phyloP scores from a whole-genome alignment of 2,113 vertebrate species.

The Lepus americanus region DNA sequence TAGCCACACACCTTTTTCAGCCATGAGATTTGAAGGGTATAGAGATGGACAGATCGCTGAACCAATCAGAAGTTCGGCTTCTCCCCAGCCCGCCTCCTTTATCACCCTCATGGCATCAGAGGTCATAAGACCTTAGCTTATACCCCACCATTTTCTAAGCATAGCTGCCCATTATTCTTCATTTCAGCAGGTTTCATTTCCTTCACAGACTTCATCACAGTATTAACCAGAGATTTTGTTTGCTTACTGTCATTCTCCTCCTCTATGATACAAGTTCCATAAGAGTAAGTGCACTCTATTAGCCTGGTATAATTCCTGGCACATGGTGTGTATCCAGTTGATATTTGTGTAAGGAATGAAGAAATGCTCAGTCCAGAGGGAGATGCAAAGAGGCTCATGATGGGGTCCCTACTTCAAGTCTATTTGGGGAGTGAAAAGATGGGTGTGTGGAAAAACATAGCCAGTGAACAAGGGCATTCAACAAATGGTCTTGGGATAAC shows the following conservation, averaged over 20 bases:
- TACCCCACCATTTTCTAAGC: neutral
- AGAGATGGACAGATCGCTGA: neutral
- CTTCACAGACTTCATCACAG: neutral
- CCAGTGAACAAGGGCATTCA: neutral
- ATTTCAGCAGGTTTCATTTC: neutral
- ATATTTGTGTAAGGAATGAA: neutral
- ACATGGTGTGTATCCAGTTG: neutral
- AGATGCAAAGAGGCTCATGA: neutral
- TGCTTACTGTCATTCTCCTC: neutral
- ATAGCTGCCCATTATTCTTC: neutral
- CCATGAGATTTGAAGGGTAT: neutral
- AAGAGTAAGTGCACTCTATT: constrained; percentile 11
- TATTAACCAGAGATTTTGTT: neutral
- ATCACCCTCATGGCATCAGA: neutral
- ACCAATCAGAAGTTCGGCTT: neutral
- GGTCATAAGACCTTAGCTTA: neutral
- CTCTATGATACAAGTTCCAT: neutral
- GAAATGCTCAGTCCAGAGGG: neutral
- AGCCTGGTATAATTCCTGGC: neutral
- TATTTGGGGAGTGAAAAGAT: neutral
- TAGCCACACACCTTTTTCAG: neutral
- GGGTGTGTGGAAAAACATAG: neutral
- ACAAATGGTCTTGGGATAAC: constrained; percentile 13
- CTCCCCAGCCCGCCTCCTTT: neutral
- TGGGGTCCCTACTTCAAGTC: neutral